A percentile compares a stretch with the other conserved stretches of the same genome.
Evolutionary conservation across 1,140 invertebrate species (phyloP).

Genomic region (Intoshia linei): DNA sequence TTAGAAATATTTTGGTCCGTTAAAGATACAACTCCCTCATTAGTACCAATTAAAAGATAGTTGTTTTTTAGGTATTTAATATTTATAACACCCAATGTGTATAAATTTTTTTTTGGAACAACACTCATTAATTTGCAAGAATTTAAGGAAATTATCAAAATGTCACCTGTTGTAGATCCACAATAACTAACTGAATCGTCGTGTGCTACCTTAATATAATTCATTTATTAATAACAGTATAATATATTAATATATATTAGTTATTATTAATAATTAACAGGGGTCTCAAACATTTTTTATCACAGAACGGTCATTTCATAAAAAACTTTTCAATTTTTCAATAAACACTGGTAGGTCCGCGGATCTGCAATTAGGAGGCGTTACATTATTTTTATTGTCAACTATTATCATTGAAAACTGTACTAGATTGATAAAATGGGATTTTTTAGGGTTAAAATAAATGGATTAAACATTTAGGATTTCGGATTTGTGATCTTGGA

Average conservation of each 20-base stretch:
- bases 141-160: conserved; percentile 24
- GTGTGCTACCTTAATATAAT: conserved; percentile 19
- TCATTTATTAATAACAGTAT: background rate
- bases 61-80: conserved; percentile 28
- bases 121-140: conserved; percentile 12
- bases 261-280: background rate
- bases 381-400: conserved; percentile 1
- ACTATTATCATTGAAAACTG: too few relatives aligned
- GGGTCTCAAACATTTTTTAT: background rate
- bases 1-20: background rate
- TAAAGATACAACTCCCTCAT: conserved; percentile 35
- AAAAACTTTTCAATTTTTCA: background rate
- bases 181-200: conserved; percentile 40
- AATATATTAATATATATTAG: background rate
- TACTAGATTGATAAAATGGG: too few relatives aligned
- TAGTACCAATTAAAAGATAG: conserved; percentile 38
- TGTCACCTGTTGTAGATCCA: conserved; percentile 43
- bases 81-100: conserved; percentile 30
- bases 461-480: too few relatives aligned
- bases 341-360: background rate
- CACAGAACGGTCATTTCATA: background rate
- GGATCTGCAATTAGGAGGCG: background rate
- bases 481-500: too few relatives aligned
- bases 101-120: conserved; percentile 16
- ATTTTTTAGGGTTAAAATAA: too few relatives aligned